Conservation (phyloP, 2,113 vertebrate species). For the Alligator mississippiensis region DNA sequence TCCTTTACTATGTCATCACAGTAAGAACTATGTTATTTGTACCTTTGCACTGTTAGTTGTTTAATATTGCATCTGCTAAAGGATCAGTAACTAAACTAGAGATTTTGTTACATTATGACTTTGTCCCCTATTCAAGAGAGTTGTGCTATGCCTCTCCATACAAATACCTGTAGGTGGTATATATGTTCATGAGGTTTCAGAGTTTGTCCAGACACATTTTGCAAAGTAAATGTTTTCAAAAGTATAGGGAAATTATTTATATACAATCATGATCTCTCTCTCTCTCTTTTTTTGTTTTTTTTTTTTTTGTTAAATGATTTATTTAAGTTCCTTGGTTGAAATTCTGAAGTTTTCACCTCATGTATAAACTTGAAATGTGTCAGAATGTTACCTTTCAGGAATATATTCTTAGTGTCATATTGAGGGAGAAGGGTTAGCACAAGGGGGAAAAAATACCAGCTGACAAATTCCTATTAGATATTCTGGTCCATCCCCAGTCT, state of each 20-base stretch:
- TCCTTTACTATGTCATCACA: background rate
- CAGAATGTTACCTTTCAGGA: background rate
- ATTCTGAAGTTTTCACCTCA: background rate
- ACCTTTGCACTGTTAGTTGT: background rate
- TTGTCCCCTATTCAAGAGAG: background rate
- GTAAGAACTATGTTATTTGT: background rate
- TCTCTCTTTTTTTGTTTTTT: background rate
- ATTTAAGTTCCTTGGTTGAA: background rate
- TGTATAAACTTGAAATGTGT: background rate
- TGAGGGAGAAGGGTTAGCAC: background rate
- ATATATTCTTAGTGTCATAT: background rate
- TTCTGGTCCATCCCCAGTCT: background rate
- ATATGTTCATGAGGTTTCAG: background rate
- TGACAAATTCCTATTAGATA: background rate
- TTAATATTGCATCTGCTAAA: background rate
- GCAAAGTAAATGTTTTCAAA: background rate
- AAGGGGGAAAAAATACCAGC: background rate
- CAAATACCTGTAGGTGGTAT: background rate
- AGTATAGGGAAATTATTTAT: background rate
- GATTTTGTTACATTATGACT: background rate
- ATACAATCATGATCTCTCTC: background rate
- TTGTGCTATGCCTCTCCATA: background rate
- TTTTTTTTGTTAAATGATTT: background rate
- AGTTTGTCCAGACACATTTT: background rate
- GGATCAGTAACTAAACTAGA: background rate